Evolutionary conservation across 2,797 vertebrate genomes (phyloP).

Genomic region (Bufotes viridis): DNA sequence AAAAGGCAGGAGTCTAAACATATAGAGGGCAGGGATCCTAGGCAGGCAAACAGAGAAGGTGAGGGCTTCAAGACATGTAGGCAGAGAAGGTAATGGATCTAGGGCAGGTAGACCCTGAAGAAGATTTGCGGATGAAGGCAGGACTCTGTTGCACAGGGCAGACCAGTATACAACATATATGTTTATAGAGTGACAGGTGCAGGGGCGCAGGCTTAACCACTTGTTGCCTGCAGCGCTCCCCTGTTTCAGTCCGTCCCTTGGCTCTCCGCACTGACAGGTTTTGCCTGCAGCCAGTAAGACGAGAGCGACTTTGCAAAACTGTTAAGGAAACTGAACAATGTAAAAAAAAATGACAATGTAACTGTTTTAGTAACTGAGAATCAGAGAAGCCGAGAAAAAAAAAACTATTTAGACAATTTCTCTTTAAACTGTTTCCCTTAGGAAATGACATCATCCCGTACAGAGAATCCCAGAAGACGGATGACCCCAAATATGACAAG

Average conservation of each 20-base stretch:
- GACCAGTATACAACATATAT: not conserved
- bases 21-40: not conserved
- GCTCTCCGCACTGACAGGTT: not conserved
- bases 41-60: not conserved
- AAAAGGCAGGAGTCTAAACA: not conserved
- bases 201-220: slow-evolving; percentile 3
- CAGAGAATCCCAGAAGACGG: not conserved
- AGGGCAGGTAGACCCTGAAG: not conserved
- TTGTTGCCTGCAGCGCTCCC: not conserved
- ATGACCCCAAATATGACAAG: slow-evolving; percentile 6
- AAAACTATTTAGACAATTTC: not conserved
- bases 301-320: slow-evolving; percentile 14
- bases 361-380: slow-evolving; percentile 7
- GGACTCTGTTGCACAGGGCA: not conserved
- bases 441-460: not conserved
- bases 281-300: slow-evolving; percentile 8
- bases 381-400: not conserved
- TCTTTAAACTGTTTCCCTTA: not conserved
- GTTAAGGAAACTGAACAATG: slow-evolving; percentile 25
- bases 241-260: not conserved
- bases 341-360: slow-evolving; percentile 34
- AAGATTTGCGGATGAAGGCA: not conserved
- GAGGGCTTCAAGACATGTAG: not conserved
- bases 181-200: not conserved
- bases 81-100: not conserved